Conservation (phyloP, 2,797 vertebrate genomes). For the Sebastes diploproa region DNA sequence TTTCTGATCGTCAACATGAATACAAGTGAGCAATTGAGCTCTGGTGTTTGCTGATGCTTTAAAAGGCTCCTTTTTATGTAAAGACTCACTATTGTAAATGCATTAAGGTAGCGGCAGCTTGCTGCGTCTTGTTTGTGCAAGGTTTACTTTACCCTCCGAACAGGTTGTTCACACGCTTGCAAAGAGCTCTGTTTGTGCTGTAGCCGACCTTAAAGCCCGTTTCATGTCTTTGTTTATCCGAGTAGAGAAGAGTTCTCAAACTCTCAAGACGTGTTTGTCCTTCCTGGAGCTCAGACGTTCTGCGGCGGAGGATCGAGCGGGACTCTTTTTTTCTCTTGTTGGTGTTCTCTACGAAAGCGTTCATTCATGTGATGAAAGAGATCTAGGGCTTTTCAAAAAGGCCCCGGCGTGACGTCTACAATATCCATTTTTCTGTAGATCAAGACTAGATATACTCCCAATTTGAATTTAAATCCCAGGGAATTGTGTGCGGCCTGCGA, state of each 20-base stretch:
- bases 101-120: constrained; percentile 16
- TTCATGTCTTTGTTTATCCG: constrained; percentile 69
- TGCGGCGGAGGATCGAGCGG: no score
- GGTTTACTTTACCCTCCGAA: constrained; percentile 46
- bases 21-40: background rate
- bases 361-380: constrained; percentile 59
- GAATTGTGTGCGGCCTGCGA: constrained; percentile 48
- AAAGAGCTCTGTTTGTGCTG: constrained; percentile 52
- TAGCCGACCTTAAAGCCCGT: constrained; percentile 50
- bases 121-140: constrained; percentile 45
- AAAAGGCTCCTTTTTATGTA: constrained; percentile 17
- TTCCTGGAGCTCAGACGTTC: constrained; percentile 50
- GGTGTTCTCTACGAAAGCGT: constrained; percentile 27
- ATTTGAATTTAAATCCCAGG: constrained; percentile 67
- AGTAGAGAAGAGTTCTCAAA: constrained; percentile 54
- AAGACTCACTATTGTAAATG: constrained; percentile 22
- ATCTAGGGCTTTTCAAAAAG: constrained; percentile 37
- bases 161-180: constrained; percentile 59
- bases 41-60: constrained; percentile 7
- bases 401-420: constrained; percentile 27
- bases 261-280: constrained; percentile 67
- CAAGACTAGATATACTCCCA: constrained; percentile 47
- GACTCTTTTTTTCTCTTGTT: background rate
- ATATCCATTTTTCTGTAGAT: constrained; percentile 49
- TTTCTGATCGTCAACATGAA: constrained; percentile 17